These are phyloP conservation scores for Lagothrix lagotricha DNA, from an alignment of 2,797 vertebrate species.

Conservation along the genomic window DNA sequence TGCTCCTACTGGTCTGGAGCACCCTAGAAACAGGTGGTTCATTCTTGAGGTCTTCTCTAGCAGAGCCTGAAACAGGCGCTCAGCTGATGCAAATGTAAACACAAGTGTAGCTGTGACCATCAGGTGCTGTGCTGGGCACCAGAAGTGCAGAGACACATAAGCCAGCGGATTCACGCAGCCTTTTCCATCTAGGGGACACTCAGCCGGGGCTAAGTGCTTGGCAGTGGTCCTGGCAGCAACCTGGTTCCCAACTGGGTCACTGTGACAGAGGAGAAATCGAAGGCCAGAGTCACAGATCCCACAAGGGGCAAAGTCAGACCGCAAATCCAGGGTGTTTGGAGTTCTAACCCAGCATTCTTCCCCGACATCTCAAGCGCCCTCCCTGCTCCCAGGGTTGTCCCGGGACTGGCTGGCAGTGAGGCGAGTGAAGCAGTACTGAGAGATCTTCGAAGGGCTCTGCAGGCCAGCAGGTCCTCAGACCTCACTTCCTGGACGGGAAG, in stretches of 20 bases:
- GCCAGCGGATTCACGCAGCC: accelerated
- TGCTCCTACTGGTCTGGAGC: background rate
- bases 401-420: background rate
- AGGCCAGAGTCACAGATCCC: background rate
- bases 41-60: background rate
- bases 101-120: background rate
- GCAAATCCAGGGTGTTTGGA: background rate
- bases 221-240: accelerated
- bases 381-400: no score
- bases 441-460: background rate
- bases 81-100: background rate
- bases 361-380: background rate
- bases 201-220: accelerated
- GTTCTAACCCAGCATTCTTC: no score
- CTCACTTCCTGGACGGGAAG: no score
- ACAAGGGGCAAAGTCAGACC: background rate
- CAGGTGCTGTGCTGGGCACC: accelerated
- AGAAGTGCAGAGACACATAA: background rate
- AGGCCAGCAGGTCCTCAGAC: background rate
- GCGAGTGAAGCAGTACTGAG: accelerated
- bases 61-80: background rate
- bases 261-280: background rate
- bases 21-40: background rate
- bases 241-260: background rate
- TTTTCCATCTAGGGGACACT: accelerated